Percentiles rank a stretch among this genome's conserved stretches.
These are phyloP conservation scores for Huso huso DNA, from an alignment of 2,797 vertebrate genomes.

Conservation along the genomic window DNA sequence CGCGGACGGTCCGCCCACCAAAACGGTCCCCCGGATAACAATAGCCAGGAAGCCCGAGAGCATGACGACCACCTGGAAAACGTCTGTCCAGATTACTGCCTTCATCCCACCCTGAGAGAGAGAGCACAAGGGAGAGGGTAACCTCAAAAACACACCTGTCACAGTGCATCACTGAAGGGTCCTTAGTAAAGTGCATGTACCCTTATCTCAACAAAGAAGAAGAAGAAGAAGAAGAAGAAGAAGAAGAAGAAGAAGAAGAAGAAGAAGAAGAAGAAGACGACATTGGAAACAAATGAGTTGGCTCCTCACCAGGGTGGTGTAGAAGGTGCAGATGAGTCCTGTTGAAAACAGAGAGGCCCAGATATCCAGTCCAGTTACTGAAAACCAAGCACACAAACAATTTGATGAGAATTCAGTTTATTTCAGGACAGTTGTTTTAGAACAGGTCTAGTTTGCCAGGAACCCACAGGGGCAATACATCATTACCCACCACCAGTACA, in stretches of 20 bases:
- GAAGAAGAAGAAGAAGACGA: not conserved
- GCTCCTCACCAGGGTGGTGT: slow-evolving; percentile 77
- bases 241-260: not conserved
- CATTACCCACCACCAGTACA: no score
- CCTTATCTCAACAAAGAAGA: not conserved
- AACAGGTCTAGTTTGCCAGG: no score
- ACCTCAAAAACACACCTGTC: no score
- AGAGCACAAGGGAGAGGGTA: not conserved
- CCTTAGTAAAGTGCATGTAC: no score
- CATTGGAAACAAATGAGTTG: not conserved
- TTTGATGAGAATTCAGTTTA: no score
- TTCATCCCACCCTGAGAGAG: slow-evolving; percentile 81
- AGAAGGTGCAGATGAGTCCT: slow-evolving; percentile 84
- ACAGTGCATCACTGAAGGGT: no score
- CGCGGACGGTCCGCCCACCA: slow-evolving; percentile 59
- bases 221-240: not conserved
- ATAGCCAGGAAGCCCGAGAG: slow-evolving; percentile 74
- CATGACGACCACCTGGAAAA: slow-evolving; percentile 90
- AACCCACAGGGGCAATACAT: no score
- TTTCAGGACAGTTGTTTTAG: no score
- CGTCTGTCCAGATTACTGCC: slow-evolving; percentile 92
- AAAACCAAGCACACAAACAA: slow-evolving; percentile 19
- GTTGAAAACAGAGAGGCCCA: slow-evolving; percentile 87
- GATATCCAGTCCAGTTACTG: slow-evolving; percentile 82
- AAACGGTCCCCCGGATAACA: slow-evolving; percentile 57